phyloP scores from a whole-genome alignment of 1,140 invertebrate species.

The Drosophila ironensis region DNA sequence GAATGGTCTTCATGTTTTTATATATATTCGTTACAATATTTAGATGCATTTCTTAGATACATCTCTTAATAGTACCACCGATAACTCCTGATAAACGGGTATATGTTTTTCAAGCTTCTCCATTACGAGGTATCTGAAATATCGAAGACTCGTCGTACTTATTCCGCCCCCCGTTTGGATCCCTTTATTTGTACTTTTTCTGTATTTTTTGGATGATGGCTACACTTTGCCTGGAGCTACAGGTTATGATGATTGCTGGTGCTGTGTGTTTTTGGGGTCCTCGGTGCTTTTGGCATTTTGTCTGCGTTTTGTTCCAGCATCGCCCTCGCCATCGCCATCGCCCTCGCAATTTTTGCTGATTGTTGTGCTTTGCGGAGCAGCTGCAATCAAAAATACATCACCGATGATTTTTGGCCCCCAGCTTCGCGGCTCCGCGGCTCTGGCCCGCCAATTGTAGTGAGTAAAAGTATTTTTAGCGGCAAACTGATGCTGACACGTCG shows the following conservation, averaged over 20 bases:
- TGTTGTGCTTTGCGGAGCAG: slow-evolving; percentile 52
- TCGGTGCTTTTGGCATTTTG: slow-evolving; percentile 49
- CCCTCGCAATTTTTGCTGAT: slow-evolving; percentile 65
- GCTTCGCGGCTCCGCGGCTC: not conserved
- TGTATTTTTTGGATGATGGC: slow-evolving; percentile 1
- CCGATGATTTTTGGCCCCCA: slow-evolving; percentile 10
- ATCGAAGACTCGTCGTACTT: too few relatives aligned
- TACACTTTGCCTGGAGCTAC: slow-evolving; percentile 67
- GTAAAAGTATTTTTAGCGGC: not conserved
- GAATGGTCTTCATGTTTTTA: too few relatives aligned
- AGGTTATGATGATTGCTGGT: slow-evolving; percentile 67
- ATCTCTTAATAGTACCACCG: too few relatives aligned
- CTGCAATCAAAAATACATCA: slow-evolving; percentile 75
- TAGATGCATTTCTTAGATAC: too few relatives aligned
- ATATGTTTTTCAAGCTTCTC: too few relatives aligned
- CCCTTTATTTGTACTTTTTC: not conserved
- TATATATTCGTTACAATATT: too few relatives aligned
- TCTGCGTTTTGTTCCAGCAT: slow-evolving; percentile 54
- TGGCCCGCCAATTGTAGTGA: slow-evolving; percentile 27
- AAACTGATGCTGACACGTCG: slow-evolving; percentile 63
- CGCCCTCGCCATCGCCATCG: slow-evolving; percentile 59
- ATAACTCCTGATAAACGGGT: too few relatives aligned
- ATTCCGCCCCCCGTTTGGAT: too few relatives aligned
- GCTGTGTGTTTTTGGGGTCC: slow-evolving; percentile 28
- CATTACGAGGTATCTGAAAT: not conserved